Evolutionary conservation across 2,113 vertebrate species (phyloP), one percentile per base, ranked within the genome.

Genomic region (Acinonyx jubatus): DNA sequence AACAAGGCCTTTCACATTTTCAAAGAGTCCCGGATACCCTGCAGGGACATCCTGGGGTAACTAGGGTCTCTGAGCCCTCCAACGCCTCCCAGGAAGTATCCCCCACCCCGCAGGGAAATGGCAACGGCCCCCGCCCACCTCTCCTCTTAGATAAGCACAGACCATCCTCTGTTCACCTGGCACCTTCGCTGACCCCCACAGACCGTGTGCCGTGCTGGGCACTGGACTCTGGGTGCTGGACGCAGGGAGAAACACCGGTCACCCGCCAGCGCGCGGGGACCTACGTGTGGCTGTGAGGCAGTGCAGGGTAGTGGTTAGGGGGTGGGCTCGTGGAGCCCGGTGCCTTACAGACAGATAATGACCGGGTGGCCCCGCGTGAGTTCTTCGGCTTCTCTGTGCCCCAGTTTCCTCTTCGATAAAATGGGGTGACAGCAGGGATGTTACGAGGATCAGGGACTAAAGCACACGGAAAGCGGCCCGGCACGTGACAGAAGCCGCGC

Each of bases 221-320:
- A 55, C 78, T 33, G 50, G 65, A 33, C 66, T 45, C 68, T 36
- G 36, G 25, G 18, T 33, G 13, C 23, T 0, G 9, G 50, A 57
- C 15, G 0, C 6, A 6, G 6, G 33, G 38, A 73, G 52, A 23
- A 7, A 19, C 78, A 3, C 10, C 10, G 55, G 79, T 5, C 79
- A 15, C 41, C 3, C 4, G 2, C 65, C 41, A 15, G 31, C 52
- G 14, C 57, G 5, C 50, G 7, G 38, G 61, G n/a, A 5, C 4
- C 0, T 41, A 68, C 50, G 23, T 0, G 25, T 14, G 63, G 31
- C 52, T 16, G 3, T 14, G 19, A 65, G 87, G 27, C 23, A 36
- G 31, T 19, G 38, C 0, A 0, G 7, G 14, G 65, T 3, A 4
- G 11, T 5, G 41, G 65, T 50, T 29, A 65, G 55, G 52, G 68